Evolutionary conservation across 2,797 vertebrate genomes (phyloP), one percentile per base, ranked within the genome.

Genomic region (Adrianichthys oophorus): DNA sequence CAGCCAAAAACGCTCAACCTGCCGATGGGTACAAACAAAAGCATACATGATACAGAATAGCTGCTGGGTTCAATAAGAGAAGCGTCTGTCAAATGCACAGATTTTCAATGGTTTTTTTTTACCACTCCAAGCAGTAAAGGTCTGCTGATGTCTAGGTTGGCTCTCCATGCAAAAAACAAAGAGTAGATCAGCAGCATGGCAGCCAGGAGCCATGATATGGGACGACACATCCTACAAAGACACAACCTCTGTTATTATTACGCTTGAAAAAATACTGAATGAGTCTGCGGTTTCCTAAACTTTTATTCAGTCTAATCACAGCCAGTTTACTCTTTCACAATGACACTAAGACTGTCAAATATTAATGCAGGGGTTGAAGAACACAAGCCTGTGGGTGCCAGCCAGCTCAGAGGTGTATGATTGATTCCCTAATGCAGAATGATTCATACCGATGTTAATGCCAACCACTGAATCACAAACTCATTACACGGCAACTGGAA

Each of bases 1-100:
- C 72, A 99, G 91, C 97, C 97, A 99, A 89, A 99, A 99, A 45
- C 97, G 89, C 72, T 99, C 97, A 63, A 99, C 96, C 97, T 99
- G 78, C 7, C 64, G 62, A 52, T 63, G 54, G 26, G 41, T 17
- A 43, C 15, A 24, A 23, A 56, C 18, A 59, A 14, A 54, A 5
- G 42, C n/a, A 57, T 10, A 55, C 37, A 52, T 17, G 1, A 29
- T 5, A 6, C 23, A 18, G 5, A 23, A 45, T 7, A 54, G 0
- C 37, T 21, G 1, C 16, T 60, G 53, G 7, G 15, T 62, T 41
- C 32, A 37, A 58, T 49, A 61, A 21, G 10, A 15, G 15, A 21
- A 21, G 45, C 4, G 4, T 15, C 42, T 44, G 42, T 44, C 6
- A 44, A 7, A n/a, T 17, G 42, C 16, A 16, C n/a, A 44, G 15